Base-by-base conservation (phyloP, 2,888 invertebrate species). In the Brenthis ino region DNA sequence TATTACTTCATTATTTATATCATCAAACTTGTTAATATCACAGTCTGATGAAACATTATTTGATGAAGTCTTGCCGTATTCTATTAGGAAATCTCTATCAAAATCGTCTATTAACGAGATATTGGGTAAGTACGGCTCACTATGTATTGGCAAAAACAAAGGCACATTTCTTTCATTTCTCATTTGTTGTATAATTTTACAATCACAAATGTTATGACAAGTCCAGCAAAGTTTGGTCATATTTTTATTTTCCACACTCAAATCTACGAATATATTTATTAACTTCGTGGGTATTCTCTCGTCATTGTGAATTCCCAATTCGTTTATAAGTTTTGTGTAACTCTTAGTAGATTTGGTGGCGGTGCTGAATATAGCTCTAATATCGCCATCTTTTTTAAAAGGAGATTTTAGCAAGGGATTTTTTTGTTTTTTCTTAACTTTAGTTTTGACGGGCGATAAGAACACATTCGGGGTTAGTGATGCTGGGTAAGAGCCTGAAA, bases 301-400 rank as follows among this genome's bases (percentile, higher is more conserved):
- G 72, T 87, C 82, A 63, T 83, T 84, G 75, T 88, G 84, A 13
- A 93, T 81, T 0, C 89, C 85, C 67, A 90, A 76, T 73, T 91
- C 89, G 70, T 84, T 88, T 16, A 91, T 85, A 48, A 88, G 76
- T 81, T 91, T 92, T 1, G 90, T 91, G 64, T 93, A 88, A 77
- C 83, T 93, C 70, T 89, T 87, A 14, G 89, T 91, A n/a, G 89
- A 89, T 79, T 89, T 93, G 0, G 89, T 91, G 0, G 84, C 84
- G 12, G 89, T 87, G 71, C 89, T 87, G 61, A 95, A 94, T 71
- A 95, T 85, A 61, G 92, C 91, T 79, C 94, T 85, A 47, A 95
- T 94, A 69, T 95, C 94, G 0, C 93, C 89, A 79, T 94, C 81
- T 84, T 85, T 88, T 82, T 90, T 88, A 4, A 72, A 78, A 1